A percentile compares a stretch with the other conserved stretches of the same genome.
Evolutionary conservation across 2,113 vertebrate genomes (phyloP).

Genomic region (Erythrolamprus reginae): DNA sequence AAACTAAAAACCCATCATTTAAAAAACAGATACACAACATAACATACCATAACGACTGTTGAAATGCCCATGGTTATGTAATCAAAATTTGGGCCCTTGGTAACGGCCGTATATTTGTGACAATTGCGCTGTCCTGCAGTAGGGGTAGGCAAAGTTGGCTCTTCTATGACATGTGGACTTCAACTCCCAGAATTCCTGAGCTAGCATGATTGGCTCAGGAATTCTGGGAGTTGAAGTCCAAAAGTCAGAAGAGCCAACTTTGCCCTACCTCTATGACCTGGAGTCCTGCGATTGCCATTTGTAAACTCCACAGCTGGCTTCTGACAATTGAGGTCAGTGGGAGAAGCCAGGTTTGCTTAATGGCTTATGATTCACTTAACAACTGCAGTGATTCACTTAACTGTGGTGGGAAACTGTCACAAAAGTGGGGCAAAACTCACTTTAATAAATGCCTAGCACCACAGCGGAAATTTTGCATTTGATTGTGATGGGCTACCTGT

Average conservation of each 20-base stretch:
- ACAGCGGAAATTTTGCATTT: too few relatives aligned
- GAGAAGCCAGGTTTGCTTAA: neutral
- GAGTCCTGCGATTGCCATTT: neutral
- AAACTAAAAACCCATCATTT: too few relatives aligned
- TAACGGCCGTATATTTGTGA: neutral
- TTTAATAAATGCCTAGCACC: neutral
- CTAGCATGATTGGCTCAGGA: too few relatives aligned
- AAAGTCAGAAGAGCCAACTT: too few relatives aligned
- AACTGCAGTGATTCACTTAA: neutral
- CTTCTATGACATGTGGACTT: too few relatives aligned
- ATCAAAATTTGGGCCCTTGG: neutral
- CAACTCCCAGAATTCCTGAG: too few relatives aligned
- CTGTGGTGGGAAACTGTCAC: neutral
- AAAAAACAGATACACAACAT: too few relatives aligned
- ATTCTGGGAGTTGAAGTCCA: too few relatives aligned
- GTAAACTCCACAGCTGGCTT: neutral
- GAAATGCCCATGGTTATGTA: neutral
- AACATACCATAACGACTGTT: neutral
- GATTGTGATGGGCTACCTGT: neutral
- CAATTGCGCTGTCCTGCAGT: neutral
- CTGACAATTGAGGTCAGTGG: neutral
- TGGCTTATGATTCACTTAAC: neutral
- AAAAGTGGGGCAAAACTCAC: neutral
- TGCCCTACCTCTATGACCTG: too few relatives aligned
- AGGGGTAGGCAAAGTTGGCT: too few relatives aligned